Evolutionary conservation across 1,140 invertebrate species (phyloP), one percentile per base, ranked within the genome.

Genomic region (Dinothrombium tinctorium): DNA sequence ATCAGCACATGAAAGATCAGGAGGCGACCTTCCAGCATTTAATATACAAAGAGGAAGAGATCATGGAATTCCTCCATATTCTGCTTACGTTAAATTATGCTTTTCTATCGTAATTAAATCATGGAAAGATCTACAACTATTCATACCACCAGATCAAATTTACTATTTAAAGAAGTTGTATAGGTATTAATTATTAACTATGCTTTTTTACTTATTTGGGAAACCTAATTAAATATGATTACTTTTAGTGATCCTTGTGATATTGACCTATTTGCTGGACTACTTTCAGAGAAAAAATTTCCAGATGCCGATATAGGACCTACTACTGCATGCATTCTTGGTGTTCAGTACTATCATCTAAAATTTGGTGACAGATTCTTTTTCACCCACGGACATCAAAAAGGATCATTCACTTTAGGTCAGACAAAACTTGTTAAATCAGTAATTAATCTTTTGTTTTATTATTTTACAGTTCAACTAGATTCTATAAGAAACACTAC

Each of bases 281-380:
- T 43, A 9, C 8, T 48, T 4, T 52, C 54, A 11, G 61, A 64
- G 41, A 37, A 25, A 9, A 47, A 53, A 38, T 26, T 56, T 1
- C 43, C 42, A 3, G 53, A 51, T 20, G 63, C 63, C 8, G 45
- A 67, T 24, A 43, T 71, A 3, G 58, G 59, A 25, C 59, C 56
- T 1, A 61, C 58, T 0, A 54, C 55, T 43, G 49, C 50, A 7
- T 60, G 56, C 41, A 46, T 61, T 21, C 25, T 58, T 15, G 57
- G 54, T 0, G 61, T 64, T 45, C 65, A 68, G 44, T 60, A 64
- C 25, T 35, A 40, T 40, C 64, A 80, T 17, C 63, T 92, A 9
- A 63, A 89, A 43, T 73, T 81, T 55, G 90, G 86, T 1, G 92
- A 98, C 59, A 70, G 73, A 63, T 74, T 52, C 42, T 58, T 48